Percentiles rank a stretch among this genome's conserved stretches.
These are phyloP conservation scores for Machaerirhynchus nigripectus DNA, from an alignment of 2,113 vertebrate species.

Conservation along the genomic window DNA sequence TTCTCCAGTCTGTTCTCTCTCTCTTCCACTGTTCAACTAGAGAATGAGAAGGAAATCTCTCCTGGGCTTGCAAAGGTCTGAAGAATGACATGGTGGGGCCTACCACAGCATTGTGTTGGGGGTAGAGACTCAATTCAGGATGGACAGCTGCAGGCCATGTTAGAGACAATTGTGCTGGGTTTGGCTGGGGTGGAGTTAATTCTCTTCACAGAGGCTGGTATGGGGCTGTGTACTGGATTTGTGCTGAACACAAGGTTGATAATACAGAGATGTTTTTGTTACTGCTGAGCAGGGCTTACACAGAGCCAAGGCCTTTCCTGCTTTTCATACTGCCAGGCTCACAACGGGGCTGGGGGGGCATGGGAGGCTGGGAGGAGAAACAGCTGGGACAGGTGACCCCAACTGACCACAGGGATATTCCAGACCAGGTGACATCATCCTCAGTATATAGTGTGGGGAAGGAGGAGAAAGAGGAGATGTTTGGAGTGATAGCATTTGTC, in stretches of 20 bases:
- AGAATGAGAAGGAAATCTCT: background rate
- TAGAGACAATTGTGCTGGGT: background rate
- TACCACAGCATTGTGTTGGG: accelerated
- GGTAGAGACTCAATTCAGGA: background rate
- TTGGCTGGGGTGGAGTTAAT: background rate
- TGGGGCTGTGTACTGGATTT: background rate
- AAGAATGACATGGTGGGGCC: background rate
- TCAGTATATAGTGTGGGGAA: background rate
- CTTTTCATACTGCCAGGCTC: accelerated
- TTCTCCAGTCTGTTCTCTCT: background rate
- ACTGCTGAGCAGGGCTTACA: background rate
- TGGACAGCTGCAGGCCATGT: accelerated
- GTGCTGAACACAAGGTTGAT: background rate
- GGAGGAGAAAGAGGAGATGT: background rate
- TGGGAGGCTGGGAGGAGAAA: background rate
- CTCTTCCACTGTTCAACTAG: background rate
- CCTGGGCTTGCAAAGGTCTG: background rate
- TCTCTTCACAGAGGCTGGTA: background rate
- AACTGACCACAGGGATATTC: background rate
- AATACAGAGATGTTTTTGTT: background rate
- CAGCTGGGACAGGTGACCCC: background rate
- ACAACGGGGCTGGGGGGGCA: accelerated
- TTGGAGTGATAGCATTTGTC: background rate
- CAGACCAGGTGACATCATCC: accelerated
- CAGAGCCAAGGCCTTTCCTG: background rate